These are phyloP conservation scores for Coryphaenoides rupestris DNA, from an alignment of 2,113 vertebrate genomes.

Conservation along the genomic window DNA sequence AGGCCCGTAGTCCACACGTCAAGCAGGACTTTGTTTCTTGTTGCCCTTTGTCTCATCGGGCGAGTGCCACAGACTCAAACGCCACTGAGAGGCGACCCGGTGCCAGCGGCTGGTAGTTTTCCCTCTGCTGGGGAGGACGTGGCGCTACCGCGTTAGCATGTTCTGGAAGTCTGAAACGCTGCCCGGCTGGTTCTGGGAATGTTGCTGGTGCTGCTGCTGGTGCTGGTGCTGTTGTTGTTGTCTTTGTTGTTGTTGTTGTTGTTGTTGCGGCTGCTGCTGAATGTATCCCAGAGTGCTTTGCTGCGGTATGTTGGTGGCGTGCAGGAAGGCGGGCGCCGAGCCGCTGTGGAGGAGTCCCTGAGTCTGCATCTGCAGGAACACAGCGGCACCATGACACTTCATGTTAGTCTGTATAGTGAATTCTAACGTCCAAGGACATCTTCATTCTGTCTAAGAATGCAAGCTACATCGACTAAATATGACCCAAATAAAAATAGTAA, in stretches of 20 bases:
- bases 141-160: conserved; percentile 78
- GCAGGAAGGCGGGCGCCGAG: conserved; percentile 66
- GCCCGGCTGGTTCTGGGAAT: conserved; percentile 71
- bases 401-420: too few species aligned
- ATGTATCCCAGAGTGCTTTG: conserved; percentile 74
- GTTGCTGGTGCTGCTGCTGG: too few species aligned
- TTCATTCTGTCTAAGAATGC: too few species aligned
- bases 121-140: background rate
- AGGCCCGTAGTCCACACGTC: background rate
- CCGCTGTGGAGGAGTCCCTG: conserved; percentile 64
- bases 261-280: conserved; percentile 63
- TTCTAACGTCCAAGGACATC: too few species aligned
- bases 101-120: conserved; percentile 18
- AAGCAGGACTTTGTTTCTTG: conserved; percentile 21
- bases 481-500: too few species aligned
- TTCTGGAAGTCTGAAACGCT: conserved; percentile 75
- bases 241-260: conserved; percentile 51
- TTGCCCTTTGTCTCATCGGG: too few species aligned
- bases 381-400: too few species aligned
- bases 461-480: too few species aligned
- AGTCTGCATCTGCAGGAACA: conserved; percentile 73
- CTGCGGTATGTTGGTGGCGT: conserved; percentile 62
- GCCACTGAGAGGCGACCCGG: conserved; percentile 11
- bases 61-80: too few species aligned
- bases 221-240: conserved; percentile 36